Evolutionary conservation across 2,113 vertebrate species (phyloP), one percentile per base, ranked within the genome.

Genomic region (Kryptolebias marmoratus): DNA sequence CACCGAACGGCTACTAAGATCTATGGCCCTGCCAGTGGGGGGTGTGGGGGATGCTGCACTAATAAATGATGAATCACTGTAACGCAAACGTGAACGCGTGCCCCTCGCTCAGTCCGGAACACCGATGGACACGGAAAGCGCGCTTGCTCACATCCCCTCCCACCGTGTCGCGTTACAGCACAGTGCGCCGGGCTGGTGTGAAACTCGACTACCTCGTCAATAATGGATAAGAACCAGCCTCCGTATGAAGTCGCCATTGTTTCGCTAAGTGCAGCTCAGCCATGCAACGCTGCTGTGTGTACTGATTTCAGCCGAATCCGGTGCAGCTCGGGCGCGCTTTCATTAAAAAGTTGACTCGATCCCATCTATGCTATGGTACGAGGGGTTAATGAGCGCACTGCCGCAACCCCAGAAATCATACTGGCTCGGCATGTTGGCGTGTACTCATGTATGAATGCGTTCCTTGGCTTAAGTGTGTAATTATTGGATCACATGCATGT

Each of bases 51-150:
- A 9, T 42, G 52, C 80, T 63, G 70, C 55, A 16, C 80, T 86
- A 85, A 87, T 81, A 52, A 87, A 82, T 85, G 83, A 88, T 79
- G 80, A 89, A 90, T 83, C 74, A 63, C 82, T 73, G 72, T 75
- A 82, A 84, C 59, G 63, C 50, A 60, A 47, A 56, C 69, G 72
- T 48, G 44, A 4, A 39, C 42, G 18, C 5, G 31, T 47, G 12
- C 7, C 5, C 39, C 45, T 52, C 15, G 53, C 60, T 39, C 36
- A 53, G 56, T 60, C 47, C 78, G 77, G 62, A 56, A 64, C 54
- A 79, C 52, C 60, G 53, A 64, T 36, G 50, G 36, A 64, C 14
- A 39, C 4, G 69, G 27, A 5, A 22, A 27, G 27, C 30, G 58
- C 13, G 30, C 57, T 27, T n/a, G 52, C 53, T 52, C 31, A 72